Base-by-base conservation (phyloP, 2,888 invertebrate species). In the Caradrina kadenii region DNA sequence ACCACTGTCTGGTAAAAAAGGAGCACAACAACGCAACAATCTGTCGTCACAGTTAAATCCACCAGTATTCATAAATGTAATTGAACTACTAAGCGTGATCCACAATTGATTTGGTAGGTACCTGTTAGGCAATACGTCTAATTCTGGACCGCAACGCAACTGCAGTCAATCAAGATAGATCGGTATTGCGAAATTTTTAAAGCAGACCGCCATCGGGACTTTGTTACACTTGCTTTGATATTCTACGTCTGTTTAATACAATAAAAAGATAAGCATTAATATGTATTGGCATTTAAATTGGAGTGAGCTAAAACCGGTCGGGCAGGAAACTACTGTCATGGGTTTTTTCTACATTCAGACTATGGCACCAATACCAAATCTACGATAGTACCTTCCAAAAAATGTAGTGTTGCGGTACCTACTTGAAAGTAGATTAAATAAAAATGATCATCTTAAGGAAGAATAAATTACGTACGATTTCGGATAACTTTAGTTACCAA, bases 111-210 rank as follows among this genome's bases (percentile, higher is more conserved):
- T 85, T 79, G 71, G 79, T 85, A 83, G 71, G 79, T 85, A 83
- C 81, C 79, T 72, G 80, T 89, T 87, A 81, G 71, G 79, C 82
- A 87, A 88, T 77, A 66, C 67, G 66, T 88, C 89, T 89, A 89
- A 86, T 81, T 87, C 80, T 60, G 85, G 78, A 84, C 69, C 67
- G 62, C 71, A 73, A 80, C 71, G 83, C 72, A 71, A 79, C 79
- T 68, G 72, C 73, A 82, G 63, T 85, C 87, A 76, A 85, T 87
- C 86, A 84, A 85, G 80, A 81, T 71, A 76, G 69, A 83, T 72
- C 72, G 72, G 26, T 72, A 66, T 88, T 89, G 87, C 84, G 83
- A 87, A 89, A 87, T 87, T 84, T 85, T 83, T 86, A 87, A 88
- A 87, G 86, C 76, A 81, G 52, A 35, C 65, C 17, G 17, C 45